Base-by-base conservation (phyloP, 2,888 invertebrate species). In the Tortricodes alternella region DNA sequence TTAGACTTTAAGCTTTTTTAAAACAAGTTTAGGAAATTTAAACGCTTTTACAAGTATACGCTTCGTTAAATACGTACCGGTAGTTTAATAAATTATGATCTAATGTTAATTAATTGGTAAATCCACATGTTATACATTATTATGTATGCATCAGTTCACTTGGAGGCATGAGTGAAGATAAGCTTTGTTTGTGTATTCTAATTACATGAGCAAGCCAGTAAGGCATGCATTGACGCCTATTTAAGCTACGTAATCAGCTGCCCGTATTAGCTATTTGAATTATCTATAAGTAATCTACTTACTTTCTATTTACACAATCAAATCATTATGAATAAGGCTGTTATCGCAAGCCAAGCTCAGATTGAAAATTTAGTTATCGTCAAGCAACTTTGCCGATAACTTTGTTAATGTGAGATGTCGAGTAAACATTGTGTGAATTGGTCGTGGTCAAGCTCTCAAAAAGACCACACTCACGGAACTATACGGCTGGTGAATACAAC, bases 401-500 rank as follows among this genome's bases (percentile, higher is more conserved):
- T n/a, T n/a, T n/a, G n/a, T n/a, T n/a, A n/a, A n/a, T n/a, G n/a
- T n/a, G n/a, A n/a, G n/a, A n/a, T n/a, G n/a, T n/a, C n/a, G n/a
- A n/a, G n/a, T n/a, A n/a, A n/a, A 43, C 34, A 24, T 52, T 9
- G 35, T 29, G 29, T 11, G 9, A 9, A n/a, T 29, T 29, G 11
- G 4, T 29, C 9, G 9, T 29, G 27, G 11, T 29, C 49, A 19
- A 41, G 35, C 13, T 41, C 41, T 19, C 27, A 43, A 55, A 49
- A 49, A 39, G 34, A 41, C 35, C 27, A 32, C 19, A 53, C 23
- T 32, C 21, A 39, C 13, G 32, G 32, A 55, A 48, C 53, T 55
- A 55, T 43, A 34, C 29, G 2, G 35, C 35, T 55, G 53, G 46
- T 53, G 35, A 55, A 55, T 55, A 37, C 48, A 39, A 41, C 41